Conservation (phyloP, 2,113 vertebrate genomes). For the Boulengeromyrus knoepffleri region DNA sequence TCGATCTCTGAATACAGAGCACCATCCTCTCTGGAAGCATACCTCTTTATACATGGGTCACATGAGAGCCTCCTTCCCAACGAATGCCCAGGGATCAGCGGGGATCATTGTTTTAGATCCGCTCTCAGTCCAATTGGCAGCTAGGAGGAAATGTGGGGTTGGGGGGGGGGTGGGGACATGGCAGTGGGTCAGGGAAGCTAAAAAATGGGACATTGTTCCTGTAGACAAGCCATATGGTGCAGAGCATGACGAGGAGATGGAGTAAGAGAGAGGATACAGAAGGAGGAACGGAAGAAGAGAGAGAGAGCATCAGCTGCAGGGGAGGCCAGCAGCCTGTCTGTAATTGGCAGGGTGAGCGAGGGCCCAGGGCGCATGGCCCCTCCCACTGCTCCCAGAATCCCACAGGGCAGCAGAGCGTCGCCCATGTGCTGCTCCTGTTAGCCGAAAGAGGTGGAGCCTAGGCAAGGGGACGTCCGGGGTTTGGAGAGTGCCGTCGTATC, state of each 20-base stretch:
- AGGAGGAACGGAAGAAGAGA: not conserved
- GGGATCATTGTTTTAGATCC: not conserved
- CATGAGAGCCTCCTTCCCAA: not conserved
- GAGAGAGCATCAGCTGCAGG: slow-evolving; percentile 35
- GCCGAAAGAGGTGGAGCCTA: slow-evolving; percentile 25
- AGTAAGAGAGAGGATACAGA: not conserved
- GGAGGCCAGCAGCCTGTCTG: slow-evolving; percentile 47
- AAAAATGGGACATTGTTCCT: not conserved
- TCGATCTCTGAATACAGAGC: not conserved
- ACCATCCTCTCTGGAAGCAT: not conserved
- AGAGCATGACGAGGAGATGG: not conserved
- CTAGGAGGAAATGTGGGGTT: not conserved
- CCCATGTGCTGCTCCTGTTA: slow-evolving; percentile 60
- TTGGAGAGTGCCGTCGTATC: not conserved
- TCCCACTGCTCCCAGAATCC: slow-evolving; percentile 45
- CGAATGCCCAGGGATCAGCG: not conserved
- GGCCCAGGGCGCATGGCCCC: slow-evolving; percentile 45
- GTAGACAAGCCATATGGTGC: not conserved
- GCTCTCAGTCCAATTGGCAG: not conserved
- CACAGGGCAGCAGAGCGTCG: slow-evolving; percentile 34
- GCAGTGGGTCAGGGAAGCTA: not conserved
- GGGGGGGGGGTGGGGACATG: not conserved
- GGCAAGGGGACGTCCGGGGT: not conserved
- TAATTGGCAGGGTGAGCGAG: slow-evolving; percentile 58
- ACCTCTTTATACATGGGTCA: not conserved